phyloP scores from a whole-genome alignment of 1,140 invertebrate genomes.

The Pseudomyrmex dendroicus region DNA sequence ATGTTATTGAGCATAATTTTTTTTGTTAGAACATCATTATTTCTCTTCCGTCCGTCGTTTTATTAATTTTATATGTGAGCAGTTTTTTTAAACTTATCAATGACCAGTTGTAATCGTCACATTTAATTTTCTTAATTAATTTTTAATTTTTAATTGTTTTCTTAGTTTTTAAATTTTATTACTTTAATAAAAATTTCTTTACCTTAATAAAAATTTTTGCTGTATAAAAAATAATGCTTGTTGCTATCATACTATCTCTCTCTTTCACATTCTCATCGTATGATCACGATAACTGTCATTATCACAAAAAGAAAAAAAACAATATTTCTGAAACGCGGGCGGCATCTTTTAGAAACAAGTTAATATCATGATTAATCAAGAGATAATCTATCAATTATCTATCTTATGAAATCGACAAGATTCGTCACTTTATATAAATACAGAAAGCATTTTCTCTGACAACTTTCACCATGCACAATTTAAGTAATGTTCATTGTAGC shows the following conservation, averaged over 20 bases:
- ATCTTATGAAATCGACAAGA: slow-evolving; percentile 47
- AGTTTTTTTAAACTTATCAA: slow-evolving; percentile 18
- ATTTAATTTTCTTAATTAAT: background rate
- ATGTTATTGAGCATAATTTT: slow-evolving; percentile 36
- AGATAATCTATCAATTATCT: slow-evolving; percentile 44
- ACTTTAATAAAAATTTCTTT: too few relatives aligned
- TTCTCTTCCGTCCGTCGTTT: background rate
- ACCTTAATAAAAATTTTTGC: too few relatives aligned
- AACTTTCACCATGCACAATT: slow-evolving; percentile 47
- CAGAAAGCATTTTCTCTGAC: slow-evolving; percentile 24
- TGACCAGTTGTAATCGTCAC: slow-evolving; percentile 28
- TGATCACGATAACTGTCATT: slow-evolving; percentile 42
- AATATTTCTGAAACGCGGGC: slow-evolving; percentile 17
- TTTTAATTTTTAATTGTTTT: slow-evolving; percentile 8
- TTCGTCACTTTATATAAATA: slow-evolving; percentile 39
- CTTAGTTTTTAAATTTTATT: slow-evolving; percentile 1
- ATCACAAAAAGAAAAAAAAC: slow-evolving; percentile 26
- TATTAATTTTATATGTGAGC: slow-evolving; percentile 33
- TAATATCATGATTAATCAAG: slow-evolving; percentile 3
- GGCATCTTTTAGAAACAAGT: slow-evolving; percentile 22
- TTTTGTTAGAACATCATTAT: background rate
- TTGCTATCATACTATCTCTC: slow-evolving; percentile 16
- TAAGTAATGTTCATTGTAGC: slow-evolving; percentile 47
- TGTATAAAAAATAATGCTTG: background rate
- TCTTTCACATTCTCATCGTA: background rate